Conservation (phyloP, 2,888 invertebrate species). For the Gasteruption jaculator region DNA sequence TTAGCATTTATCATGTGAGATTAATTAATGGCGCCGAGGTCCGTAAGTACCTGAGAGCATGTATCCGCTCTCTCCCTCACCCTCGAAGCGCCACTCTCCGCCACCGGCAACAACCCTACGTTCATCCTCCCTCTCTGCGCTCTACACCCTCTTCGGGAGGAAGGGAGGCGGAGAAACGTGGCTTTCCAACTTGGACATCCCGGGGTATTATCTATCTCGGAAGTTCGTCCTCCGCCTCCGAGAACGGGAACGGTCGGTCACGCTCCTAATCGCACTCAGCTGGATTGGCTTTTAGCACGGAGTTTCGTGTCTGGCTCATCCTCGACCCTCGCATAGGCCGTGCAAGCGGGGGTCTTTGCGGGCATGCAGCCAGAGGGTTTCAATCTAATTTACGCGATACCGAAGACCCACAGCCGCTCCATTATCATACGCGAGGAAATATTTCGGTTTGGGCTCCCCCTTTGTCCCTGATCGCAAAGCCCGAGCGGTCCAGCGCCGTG, state of each 20-base stretch:
- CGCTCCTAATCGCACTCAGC: conserved; percentile 41
- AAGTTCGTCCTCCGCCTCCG: conserved; percentile 33
- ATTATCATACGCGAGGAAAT: too few relatives aligned
- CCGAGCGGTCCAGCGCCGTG: too few relatives aligned
- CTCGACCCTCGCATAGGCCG: conserved; percentile 4
- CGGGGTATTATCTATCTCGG: conserved; percentile 39
- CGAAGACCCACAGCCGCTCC: too few relatives aligned
- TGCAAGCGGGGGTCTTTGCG: too few relatives aligned
- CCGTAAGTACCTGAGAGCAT: conserved; percentile 23
- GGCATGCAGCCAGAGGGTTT: too few relatives aligned
- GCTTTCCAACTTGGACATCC: conserved; percentile 33
- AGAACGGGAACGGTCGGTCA: conserved; percentile 29
- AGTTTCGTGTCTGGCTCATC: conserved; percentile 27
- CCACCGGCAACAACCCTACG: too few relatives aligned
- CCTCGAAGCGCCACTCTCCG: too few relatives aligned
- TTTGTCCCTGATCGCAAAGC: too few relatives aligned
- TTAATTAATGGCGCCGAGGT: conserved; percentile 40
- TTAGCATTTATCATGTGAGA: conserved; percentile 45
- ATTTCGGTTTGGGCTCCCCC: too few relatives aligned
- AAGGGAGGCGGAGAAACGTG: conserved; percentile 14
- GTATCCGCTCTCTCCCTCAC: background rate
- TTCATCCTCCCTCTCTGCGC: too few relatives aligned
- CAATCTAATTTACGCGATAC: too few relatives aligned
- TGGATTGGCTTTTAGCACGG: conserved; percentile 40
- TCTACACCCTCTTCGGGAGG: too few relatives aligned